These are phyloP conservation scores for Lerista edwardsae DNA, from an alignment of 2,797 vertebrate genomes.

Conservation along the genomic window DNA sequence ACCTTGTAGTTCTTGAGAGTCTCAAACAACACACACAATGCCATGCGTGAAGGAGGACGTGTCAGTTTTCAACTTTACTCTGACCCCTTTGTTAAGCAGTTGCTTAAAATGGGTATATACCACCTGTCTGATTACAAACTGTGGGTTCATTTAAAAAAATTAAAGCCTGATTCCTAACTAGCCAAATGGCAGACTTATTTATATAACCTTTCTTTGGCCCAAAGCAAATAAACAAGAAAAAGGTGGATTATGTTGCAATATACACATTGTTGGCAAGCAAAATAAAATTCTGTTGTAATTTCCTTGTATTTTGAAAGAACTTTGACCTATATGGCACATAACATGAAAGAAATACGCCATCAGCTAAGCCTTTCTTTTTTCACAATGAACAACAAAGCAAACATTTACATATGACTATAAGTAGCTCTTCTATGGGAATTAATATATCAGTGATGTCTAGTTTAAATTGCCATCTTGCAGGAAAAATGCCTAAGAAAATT, in stretches of 20 bases:
- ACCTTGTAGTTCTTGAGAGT: slow-evolving; percentile 25
- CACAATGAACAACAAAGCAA: slow-evolving; percentile 34
- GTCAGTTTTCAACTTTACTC: neutral
- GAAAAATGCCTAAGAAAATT: neutral
- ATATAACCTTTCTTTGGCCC: slow-evolving; percentile 40
- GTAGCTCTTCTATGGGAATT: slow-evolving; percentile 26
- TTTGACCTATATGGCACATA: slow-evolving; percentile 58
- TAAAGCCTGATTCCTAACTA: slow-evolving; percentile 7
- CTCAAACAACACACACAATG: neutral
- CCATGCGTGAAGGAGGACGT: neutral
- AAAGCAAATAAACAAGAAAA: slow-evolving; percentile 48
- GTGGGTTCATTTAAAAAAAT: slow-evolving; percentile 12
- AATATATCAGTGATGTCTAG: neutral
- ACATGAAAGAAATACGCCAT: slow-evolving; percentile 56
- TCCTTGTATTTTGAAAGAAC: slow-evolving; percentile 58
- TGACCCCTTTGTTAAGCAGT: slow-evolving; percentile 27
- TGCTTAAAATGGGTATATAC: slow-evolving; percentile 10
- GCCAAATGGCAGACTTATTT: slow-evolving; percentile 37
- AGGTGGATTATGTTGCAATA: slow-evolving; percentile 44
- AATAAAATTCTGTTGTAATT: slow-evolving; percentile 62
- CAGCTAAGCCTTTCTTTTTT: slow-evolving; percentile 30
- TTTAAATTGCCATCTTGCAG: neutral
- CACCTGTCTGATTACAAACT: neutral
- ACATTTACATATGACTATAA: slow-evolving; percentile 37
- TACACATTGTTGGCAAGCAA: slow-evolving; percentile 43